A percentile compares a stretch with the other conserved stretches of the same genome.
Evolutionary conservation across 2,113 vertebrate genomes (phyloP).

Genomic region (Jaculus jaculus): DNA sequence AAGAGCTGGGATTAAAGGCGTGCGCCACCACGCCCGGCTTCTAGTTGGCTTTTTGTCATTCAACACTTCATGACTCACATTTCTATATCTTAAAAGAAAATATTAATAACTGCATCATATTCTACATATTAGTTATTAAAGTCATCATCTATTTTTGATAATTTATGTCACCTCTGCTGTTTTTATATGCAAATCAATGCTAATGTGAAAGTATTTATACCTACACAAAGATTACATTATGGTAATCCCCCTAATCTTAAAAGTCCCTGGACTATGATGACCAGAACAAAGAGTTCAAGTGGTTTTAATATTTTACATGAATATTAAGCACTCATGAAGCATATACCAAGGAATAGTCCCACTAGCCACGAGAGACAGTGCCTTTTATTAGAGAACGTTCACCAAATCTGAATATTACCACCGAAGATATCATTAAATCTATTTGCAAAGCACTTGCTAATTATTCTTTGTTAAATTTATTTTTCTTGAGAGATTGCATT

Average conservation of each 20-base stretch:
- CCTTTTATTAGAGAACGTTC: background rate
- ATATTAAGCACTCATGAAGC: background rate
- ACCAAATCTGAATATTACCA: background rate
- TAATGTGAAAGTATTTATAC: background rate
- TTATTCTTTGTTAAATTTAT: background rate
- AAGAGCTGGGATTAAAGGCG: too few relatives aligned
- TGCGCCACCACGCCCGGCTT: too few relatives aligned
- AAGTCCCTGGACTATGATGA: background rate
- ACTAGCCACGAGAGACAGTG: background rate
- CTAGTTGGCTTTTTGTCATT: background rate
- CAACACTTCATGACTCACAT: background rate
- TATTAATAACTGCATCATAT: background rate
- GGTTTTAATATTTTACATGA: background rate
- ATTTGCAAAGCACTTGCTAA: background rate
- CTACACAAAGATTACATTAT: background rate
- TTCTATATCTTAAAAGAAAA: slow-evolving; percentile 1
- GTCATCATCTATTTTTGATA: background rate
- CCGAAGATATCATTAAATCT: background rate
- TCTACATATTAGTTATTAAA: slow-evolving; percentile 12
- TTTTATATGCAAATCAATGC: background rate
- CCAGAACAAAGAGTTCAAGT: background rate
- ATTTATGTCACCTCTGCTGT: background rate
- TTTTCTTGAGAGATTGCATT: background rate
- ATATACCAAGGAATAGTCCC: background rate
- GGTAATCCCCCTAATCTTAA: background rate